phyloP scores from a whole-genome alignment of 2,888 invertebrate species.

The Dione vanillae region DNA sequence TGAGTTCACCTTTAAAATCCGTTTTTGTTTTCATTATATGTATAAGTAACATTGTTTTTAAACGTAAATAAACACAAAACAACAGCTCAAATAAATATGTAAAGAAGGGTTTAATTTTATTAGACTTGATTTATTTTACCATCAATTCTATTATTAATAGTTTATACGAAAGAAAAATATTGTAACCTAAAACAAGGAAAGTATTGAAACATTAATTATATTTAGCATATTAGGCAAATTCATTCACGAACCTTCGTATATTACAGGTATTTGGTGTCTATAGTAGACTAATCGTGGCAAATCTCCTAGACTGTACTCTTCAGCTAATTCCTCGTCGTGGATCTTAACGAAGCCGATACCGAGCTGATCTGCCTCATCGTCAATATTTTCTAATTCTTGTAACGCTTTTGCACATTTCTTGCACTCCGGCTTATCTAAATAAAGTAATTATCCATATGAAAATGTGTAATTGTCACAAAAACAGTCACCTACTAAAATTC shows the following conservation, averaged over 20 bases:
- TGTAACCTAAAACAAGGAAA: background rate
- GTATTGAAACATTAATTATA: slow-evolving; percentile 21
- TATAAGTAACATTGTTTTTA: background rate
- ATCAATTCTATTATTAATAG: background rate
- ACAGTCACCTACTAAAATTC: slow-evolving; percentile 45
- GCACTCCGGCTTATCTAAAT: slow-evolving; percentile 95
- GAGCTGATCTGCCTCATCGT: slow-evolving; percentile 96
- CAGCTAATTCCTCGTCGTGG: slow-evolving; percentile 94
- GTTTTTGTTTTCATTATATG: background rate
- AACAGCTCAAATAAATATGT: background rate
- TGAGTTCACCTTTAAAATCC: slow-evolving; percentile 88
- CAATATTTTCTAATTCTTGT: slow-evolving; percentile 96
- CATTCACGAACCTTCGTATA: slow-evolving; percentile 92
- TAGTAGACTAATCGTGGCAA: slow-evolving; percentile 96
- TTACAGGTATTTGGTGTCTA: slow-evolving; percentile 96
- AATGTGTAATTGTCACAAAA: background rate
- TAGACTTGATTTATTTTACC: background rate
- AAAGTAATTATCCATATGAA: slow-evolving; percentile 55
- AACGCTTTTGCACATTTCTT: slow-evolving; percentile 95
- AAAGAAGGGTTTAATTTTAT: background rate
- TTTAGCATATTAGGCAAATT: slow-evolving; percentile 61
- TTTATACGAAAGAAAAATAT: background rate
- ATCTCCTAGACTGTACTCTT: slow-evolving; percentile 95
- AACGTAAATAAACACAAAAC: background rate
- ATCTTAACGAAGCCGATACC: slow-evolving; percentile 98